A percentile compares a stretch with the other conserved stretches of the same genome.
These are phyloP conservation scores for Drosophila testacea DNA, from an alignment of 2,888 invertebrate species.

Conservation along the genomic window DNA sequence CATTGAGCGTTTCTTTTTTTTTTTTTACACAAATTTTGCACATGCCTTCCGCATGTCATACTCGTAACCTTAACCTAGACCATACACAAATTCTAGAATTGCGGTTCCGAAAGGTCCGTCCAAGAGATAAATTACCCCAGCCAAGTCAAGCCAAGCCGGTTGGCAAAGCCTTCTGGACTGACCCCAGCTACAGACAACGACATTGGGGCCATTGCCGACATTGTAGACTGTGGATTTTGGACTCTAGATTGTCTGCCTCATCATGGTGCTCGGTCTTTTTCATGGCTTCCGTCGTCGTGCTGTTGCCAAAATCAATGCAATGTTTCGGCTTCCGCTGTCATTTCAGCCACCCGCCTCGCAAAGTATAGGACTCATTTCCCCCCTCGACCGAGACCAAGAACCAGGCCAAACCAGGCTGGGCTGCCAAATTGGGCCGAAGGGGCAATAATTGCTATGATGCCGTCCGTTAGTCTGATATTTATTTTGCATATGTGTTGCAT, in stretches of 20 bases:
- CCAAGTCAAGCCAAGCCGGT: conserved; percentile 46
- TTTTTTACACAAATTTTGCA: conserved; percentile 50
- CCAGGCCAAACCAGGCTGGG: background rate
- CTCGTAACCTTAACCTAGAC: conserved; percentile 74
- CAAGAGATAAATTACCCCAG: conserved; percentile 70
- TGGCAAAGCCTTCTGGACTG: conserved; percentile 48
- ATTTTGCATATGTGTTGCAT: conserved; percentile 74
- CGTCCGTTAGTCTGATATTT: conserved; percentile 75
- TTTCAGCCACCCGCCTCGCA: conserved; percentile 30
- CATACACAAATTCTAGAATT: conserved; percentile 44
- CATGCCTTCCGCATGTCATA: conserved; percentile 65
- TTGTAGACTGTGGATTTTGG: conserved; percentile 35
- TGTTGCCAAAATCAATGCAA: conserved; percentile 78
- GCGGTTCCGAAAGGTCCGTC: conserved; percentile 55
- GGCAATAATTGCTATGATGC: conserved; percentile 79
- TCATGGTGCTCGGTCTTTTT: conserved; percentile 52
- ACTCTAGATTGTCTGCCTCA: conserved; percentile 5
- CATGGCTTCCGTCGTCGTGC: conserved; percentile 69
- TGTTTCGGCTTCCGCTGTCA: conserved; percentile 72
- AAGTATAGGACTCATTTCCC: conserved; percentile 7
- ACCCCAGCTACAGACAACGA: conserved; percentile 31
- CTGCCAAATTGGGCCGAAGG: conserved; percentile 68
- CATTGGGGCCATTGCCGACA: conserved; percentile 65
- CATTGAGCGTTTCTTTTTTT: conserved; percentile 5
- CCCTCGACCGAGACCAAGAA: background rate